phyloP scores from a whole-genome alignment of 2,113 vertebrate genomes.

The Leptodactylus fuscus region DNA sequence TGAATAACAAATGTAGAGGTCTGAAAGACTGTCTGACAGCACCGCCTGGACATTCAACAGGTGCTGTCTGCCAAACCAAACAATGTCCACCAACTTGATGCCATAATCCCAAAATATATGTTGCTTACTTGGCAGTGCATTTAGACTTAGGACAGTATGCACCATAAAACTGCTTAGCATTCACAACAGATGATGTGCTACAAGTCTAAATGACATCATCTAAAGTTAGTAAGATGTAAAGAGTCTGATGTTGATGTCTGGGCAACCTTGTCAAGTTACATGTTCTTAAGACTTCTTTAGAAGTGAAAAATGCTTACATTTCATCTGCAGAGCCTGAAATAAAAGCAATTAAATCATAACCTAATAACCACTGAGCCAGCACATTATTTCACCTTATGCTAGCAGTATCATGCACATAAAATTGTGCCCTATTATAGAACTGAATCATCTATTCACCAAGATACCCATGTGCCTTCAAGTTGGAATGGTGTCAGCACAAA shows the following conservation, averaged over 20 bases:
- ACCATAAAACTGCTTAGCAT: constrained; percentile 17
- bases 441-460: too few relatives aligned
- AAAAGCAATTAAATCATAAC: too few relatives aligned
- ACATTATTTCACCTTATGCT: too few relatives aligned
- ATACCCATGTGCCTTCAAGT: too few relatives aligned
- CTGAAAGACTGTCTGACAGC: constrained; percentile 18
- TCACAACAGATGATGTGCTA: background rate
- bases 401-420: too few relatives aligned
- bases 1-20: constrained; percentile 39
- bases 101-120: constrained; percentile 31
- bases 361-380: too few relatives aligned
- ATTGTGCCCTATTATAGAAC: too few relatives aligned
- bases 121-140: constrained; percentile 16
- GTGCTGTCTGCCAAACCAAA: constrained; percentile 50
- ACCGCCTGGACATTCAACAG: constrained; percentile 39
- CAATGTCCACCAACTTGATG: constrained; percentile 12
- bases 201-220: constrained; percentile 6
- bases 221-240: background rate
- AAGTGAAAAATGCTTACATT: too few relatives aligned
- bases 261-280: background rate
- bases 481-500: too few relatives aligned
- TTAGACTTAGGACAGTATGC: constrained; percentile 16
- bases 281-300: too few relatives aligned
- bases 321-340: too few relatives aligned
- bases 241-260: background rate